phyloP scores from a whole-genome alignment of 2,888 invertebrate species.

The Erebia palarica region DNA sequence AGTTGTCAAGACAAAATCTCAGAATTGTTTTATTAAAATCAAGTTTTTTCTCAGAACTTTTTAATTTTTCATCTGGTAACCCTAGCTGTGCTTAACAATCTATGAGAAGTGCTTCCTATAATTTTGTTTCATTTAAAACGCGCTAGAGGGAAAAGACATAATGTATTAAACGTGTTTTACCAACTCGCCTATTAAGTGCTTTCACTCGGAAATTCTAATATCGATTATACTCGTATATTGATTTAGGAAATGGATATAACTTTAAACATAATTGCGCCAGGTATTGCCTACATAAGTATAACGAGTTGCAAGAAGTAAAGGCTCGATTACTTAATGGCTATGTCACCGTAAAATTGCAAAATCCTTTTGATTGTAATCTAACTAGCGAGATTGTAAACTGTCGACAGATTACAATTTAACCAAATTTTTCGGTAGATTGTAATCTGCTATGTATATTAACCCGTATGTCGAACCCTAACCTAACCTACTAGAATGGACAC shows the following conservation, averaged over 20 bases:
- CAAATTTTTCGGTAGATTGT: too few species aligned
- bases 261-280: constrained; percentile 16
- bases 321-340: neutral
- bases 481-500: too few species aligned
- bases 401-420: too few species aligned
- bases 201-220: constrained; percentile 50
- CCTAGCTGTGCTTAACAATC: constrained; percentile 40
- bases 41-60: too few species aligned
- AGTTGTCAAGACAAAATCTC: too few species aligned
- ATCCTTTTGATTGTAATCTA: too few species aligned
- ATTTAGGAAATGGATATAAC: constrained; percentile 17
- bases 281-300: neutral
- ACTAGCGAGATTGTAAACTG: too few species aligned
- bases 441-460: too few species aligned
- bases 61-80: too few species aligned
- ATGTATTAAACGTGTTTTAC: constrained; percentile 52
- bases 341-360: too few species aligned
- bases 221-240: constrained; percentile 25
- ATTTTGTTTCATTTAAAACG: constrained; percentile 59
- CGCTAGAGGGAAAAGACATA: constrained; percentile 47
- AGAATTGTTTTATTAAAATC: too few species aligned
- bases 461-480: too few species aligned
- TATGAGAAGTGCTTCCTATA: constrained; percentile 55
- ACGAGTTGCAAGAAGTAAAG: neutral
- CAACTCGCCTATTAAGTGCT: constrained; percentile 48